Evolutionary conservation across 2,888 invertebrate species (phyloP).

Genomic region (Hecatera dysodea): DNA sequence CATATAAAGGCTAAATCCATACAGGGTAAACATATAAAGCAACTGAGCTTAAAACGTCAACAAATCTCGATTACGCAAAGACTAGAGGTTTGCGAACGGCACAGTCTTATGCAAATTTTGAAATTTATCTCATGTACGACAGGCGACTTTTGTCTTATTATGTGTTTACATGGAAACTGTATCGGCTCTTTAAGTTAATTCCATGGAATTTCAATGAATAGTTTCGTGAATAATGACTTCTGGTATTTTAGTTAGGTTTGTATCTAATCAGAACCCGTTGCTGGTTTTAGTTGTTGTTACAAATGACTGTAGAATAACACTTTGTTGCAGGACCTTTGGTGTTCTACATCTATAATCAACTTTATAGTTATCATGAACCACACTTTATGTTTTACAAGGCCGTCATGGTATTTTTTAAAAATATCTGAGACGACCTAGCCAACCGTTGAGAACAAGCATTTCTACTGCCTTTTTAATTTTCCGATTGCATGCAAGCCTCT

Average conservation of each 20-base stretch:
- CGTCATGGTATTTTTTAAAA: too few relatives aligned
- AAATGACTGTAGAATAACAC: not conserved
- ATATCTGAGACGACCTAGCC: too few relatives aligned
- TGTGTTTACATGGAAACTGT: constrained; percentile 40
- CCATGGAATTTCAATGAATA: constrained; percentile 40
- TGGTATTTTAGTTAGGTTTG: not conserved
- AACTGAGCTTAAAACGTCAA: constrained; percentile 15
- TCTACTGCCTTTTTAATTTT: too few relatives aligned
- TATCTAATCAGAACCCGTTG: not conserved
- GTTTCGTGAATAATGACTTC: constrained; percentile 27
- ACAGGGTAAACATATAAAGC: constrained; percentile 22
- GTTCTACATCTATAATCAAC: not conserved
- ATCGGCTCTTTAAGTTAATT: constrained; percentile 34
- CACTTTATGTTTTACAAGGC: too few relatives aligned
- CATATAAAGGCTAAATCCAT: not conserved
- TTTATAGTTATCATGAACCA: too few relatives aligned
- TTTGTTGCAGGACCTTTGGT: not conserved
- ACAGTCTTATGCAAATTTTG: constrained; percentile 54
- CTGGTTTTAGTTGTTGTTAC: not conserved
- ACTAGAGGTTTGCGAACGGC: constrained; percentile 10
- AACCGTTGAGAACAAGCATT: too few relatives aligned
- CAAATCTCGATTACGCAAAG: constrained; percentile 40
- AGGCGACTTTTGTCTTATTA: constrained; percentile 38
- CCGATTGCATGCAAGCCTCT: too few relatives aligned
- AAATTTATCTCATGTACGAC: constrained; percentile 55